Percentiles rank a stretch among this genome's conserved stretches.
These are phyloP conservation scores for Aproaerema taeniolella DNA, from an alignment of 2,888 invertebrate genomes.

Conservation along the genomic window DNA sequence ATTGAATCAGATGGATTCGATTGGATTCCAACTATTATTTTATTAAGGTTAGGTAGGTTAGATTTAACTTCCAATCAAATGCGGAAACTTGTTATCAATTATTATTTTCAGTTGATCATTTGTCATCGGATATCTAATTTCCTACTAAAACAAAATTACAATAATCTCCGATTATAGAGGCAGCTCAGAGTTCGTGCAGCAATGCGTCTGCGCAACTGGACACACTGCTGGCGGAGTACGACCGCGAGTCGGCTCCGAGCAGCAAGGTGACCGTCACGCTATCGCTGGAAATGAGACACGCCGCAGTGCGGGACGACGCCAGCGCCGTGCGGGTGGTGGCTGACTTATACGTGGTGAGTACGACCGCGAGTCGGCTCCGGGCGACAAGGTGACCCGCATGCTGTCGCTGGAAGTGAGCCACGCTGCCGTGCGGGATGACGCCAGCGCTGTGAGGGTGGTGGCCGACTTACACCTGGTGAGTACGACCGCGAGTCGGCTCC, in stretches of 20 bases:
- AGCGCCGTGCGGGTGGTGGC: conserved; percentile 71
- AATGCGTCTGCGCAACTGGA: too few relatives aligned
- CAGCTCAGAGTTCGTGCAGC: too few relatives aligned
- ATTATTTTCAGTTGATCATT: too few relatives aligned
- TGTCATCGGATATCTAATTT: too few relatives aligned
- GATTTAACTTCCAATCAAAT: too few relatives aligned
- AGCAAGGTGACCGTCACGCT: conserved; percentile 64
- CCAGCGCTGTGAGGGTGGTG: conserved; percentile 71
- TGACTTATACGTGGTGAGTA: conserved; percentile 75
- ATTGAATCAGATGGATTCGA: too few relatives aligned
- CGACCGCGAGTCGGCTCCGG: conserved; percentile 48
- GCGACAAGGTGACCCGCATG: conserved; percentile 53
- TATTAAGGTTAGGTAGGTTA: too few relatives aligned
- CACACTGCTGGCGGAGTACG: conserved; percentile 57
- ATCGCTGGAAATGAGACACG: conserved; percentile 78
- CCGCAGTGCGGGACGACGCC: conserved; percentile 80
- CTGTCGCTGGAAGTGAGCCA: conserved; percentile 79
- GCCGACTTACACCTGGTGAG: conserved; percentile 74
- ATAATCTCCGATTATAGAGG: too few relatives aligned
- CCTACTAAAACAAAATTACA: too few relatives aligned
- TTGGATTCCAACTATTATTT: too few relatives aligned
- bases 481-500: conserved; percentile 55
- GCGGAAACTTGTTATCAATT: too few relatives aligned
- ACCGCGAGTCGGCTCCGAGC: conserved; percentile 44
- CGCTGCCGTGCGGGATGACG: conserved; percentile 80